Evolutionary conservation across 1,140 invertebrate species (phyloP), one percentile per base, ranked within the genome.

Genomic region (Probaryconus sp.): DNA sequence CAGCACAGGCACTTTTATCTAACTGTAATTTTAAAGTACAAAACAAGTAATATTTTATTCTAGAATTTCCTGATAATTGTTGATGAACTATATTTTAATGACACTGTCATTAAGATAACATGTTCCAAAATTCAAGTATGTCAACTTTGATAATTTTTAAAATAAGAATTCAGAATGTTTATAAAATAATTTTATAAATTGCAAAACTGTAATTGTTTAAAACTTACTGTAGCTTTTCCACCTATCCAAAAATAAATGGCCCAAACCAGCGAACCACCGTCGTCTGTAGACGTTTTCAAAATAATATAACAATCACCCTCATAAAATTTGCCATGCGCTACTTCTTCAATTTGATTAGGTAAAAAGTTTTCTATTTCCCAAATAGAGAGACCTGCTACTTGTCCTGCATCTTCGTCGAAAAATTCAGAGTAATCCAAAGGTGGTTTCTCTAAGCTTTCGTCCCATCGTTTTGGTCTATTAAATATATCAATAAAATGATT

Each of bases 311-410:
- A 99, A 87, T 99, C 98, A 9, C 96, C 98, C 89, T 99, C 97
- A 83, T 99, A 99, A 87, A 99, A 99, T 87, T 99, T 98, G 4
- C 98, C 98, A 88, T 98, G 94, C 0, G 95, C 92, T 6, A 94
- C 94, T 90, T 96, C 92, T 60, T 96, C 94, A 56, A 99, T 93
- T 79, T 94, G 93, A 84, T 97, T 98, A 0, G 98, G 98, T 58
- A 99, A 89, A 85, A 99, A 99, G 85, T 99, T 99, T 87, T 99
- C 98, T 63, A 99, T 99, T 89, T 99, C 97, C 97, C 97, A 99
- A 61, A 97, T 93, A 1, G 93, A 93, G 11, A 98, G 79, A 13
- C 96, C 96, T 0, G 93, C 93, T 33, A 94, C 90, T 81, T 98
- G 96, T 3, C 98, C 98, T 1, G 97, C 96, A 83, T 98, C 97